Evolutionary conservation across 2,113 vertebrate genomes (phyloP).

Genomic region (Vidua macroura): DNA sequence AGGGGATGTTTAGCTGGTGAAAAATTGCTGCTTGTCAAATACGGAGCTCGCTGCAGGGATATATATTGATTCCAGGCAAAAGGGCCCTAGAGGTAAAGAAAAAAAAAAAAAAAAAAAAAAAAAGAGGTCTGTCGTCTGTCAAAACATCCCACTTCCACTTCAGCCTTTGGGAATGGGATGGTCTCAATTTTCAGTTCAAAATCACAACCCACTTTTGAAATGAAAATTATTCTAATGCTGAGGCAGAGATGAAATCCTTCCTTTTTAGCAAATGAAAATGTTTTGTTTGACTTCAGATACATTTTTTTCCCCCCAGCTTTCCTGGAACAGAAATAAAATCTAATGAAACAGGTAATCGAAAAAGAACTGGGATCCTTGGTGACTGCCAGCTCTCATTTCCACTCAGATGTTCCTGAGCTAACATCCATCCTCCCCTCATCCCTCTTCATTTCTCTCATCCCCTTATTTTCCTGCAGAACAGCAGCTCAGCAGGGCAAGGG

Average conservation of each 20-base stretch:
- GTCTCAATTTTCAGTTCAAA: constrained; percentile 25
- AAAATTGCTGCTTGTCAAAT: background rate
- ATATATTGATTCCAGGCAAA: background rate
- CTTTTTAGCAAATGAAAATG: background rate
- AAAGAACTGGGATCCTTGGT: background rate
- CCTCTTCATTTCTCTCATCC: background rate
- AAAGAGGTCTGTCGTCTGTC: background rate
- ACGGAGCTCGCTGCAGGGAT: background rate
- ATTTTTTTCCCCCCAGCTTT: background rate
- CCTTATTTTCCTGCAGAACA: background rate
- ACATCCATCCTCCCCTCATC: background rate
- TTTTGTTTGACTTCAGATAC: background rate
- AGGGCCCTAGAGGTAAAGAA: background rate
- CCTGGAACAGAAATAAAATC: background rate
- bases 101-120: background rate
- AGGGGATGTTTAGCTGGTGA: background rate
- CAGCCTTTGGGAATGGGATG: background rate
- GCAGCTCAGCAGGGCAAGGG: background rate
- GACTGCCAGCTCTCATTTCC: background rate
- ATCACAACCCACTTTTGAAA: constrained; percentile 26
- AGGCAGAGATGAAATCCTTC: background rate
- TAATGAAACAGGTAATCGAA: background rate
- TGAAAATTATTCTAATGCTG: constrained; percentile 10
- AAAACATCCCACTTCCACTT: background rate
- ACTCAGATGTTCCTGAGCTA: background rate